Conservation (phyloP, 2,113 vertebrate genomes). For the Micronycteris hirsuta region DNA sequence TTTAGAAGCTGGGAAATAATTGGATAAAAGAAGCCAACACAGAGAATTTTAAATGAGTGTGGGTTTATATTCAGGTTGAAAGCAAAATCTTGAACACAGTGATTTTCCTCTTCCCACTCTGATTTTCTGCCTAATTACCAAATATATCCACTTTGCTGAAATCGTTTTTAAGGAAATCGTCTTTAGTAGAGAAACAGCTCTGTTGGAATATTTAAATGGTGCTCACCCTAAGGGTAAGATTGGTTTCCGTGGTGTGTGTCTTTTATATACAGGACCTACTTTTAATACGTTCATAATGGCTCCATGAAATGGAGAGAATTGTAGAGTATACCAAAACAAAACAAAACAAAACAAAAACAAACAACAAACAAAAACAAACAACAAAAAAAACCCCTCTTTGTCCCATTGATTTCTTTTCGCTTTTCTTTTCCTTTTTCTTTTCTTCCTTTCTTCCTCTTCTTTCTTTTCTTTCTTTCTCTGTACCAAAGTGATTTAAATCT, state of each 20-base stretch:
- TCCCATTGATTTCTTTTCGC: neutral
- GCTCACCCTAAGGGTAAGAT: conserved; percentile 7
- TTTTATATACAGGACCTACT: neutral
- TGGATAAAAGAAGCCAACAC: conserved; percentile 45
- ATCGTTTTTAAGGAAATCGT: conserved; percentile 49
- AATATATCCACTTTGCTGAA: conserved; percentile 23
- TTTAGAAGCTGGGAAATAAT: conserved; percentile 56
- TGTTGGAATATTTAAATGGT: conserved; percentile 25
- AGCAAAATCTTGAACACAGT: conserved; percentile 45
- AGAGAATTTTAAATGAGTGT: conserved; percentile 47
- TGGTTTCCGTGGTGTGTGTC: conserved; percentile 1
- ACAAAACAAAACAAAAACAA: neutral
- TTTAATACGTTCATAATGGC: neutral
- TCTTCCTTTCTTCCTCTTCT: accelerated
- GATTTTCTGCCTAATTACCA: conserved; percentile 51
- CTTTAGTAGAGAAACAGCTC: conserved; percentile 33
- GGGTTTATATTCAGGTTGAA: conserved; percentile 51
- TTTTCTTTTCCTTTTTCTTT: neutral
- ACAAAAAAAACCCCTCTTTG: no score
- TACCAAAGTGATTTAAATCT: neutral
- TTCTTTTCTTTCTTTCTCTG: neutral
- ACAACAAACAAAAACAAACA: no score
- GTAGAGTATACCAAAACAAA: neutral
- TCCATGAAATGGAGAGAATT: neutral
- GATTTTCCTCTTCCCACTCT: neutral